A percentile compares a stretch with the other conserved stretches of the same genome.
These are phyloP conservation scores for Calliphora vicina DNA, from an alignment of 1,140 invertebrate genomes.

Conservation along the genomic window DNA sequence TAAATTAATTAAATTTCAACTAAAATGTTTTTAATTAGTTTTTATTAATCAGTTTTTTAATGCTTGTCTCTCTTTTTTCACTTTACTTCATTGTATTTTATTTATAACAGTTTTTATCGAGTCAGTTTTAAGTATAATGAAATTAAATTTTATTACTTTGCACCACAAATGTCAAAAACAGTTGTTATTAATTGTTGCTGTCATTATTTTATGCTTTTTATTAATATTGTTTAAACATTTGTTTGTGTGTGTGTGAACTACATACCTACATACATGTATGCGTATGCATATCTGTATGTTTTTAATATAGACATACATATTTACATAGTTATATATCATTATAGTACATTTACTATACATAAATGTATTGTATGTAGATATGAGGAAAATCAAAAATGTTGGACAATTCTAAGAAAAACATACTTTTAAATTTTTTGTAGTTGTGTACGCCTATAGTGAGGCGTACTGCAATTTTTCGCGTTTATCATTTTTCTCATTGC, in stretches of 20 bases:
- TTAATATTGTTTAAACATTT: neutral
- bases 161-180: constrained; percentile 16
- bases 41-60: neutral
- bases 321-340: too few species aligned
- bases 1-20: neutral
- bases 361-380: too few species aligned
- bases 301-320: too few species aligned
- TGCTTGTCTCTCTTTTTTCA: neutral
- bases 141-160: constrained; percentile 11
- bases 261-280: too few species aligned
- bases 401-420: too few species aligned
- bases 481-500: too few species aligned
- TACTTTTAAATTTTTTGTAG: too few species aligned
- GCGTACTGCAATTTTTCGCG: too few species aligned
- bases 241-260: neutral
- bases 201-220: neutral
- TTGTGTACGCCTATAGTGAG: too few species aligned
- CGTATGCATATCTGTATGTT: too few species aligned
- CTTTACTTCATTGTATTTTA: neutral
- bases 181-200: neutral
- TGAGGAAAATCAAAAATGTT: too few species aligned
- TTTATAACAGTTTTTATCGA: neutral
- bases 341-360: too few species aligned
- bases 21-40: neutral
- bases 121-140: neutral